These are phyloP conservation scores for Latheticus oryzae DNA, from an alignment of 2,888 invertebrate species.

Conservation along the genomic window DNA sequence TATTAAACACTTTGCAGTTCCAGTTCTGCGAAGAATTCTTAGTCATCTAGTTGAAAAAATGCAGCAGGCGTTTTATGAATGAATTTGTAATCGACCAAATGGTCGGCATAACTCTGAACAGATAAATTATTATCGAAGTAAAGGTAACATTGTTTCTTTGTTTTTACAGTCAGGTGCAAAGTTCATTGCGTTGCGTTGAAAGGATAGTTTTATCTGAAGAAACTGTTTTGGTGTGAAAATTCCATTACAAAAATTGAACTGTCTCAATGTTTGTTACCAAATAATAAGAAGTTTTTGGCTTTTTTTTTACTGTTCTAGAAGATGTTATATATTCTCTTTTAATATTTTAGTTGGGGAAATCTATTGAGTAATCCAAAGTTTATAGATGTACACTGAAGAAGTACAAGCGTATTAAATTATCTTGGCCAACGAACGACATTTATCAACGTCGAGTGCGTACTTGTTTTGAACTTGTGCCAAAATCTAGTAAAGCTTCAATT, in stretches of 20 bases:
- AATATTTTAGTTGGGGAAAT: conserved; percentile 44
- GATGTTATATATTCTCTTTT: too few relatives aligned
- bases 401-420: conserved; percentile 26
- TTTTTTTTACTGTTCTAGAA: too few relatives aligned
- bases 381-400: conserved; percentile 1
- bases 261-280: too few relatives aligned
- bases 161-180: too few relatives aligned
- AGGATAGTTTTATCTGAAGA: too few relatives aligned
- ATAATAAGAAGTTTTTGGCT: too few relatives aligned
- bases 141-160: too few relatives aligned
- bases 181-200: too few relatives aligned
- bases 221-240: too few relatives aligned
- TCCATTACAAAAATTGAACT: too few relatives aligned
- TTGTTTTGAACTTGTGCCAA: conserved; percentile 37
- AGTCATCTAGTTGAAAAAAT: conserved; percentile 44
- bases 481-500: conserved; percentile 31
- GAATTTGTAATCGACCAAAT: conserved; percentile 37
- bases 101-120: too few relatives aligned
- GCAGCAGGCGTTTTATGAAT: conserved; percentile 45
- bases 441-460: conserved; percentile 43
- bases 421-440: conserved; percentile 40
- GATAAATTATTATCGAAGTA: too few relatives aligned
- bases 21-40: conserved; percentile 40
- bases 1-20: conserved; percentile 31
- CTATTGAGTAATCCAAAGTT: conserved; percentile 41